phyloP scores from a whole-genome alignment of 2,888 invertebrate genomes.

The Anaspis maculata region DNA sequence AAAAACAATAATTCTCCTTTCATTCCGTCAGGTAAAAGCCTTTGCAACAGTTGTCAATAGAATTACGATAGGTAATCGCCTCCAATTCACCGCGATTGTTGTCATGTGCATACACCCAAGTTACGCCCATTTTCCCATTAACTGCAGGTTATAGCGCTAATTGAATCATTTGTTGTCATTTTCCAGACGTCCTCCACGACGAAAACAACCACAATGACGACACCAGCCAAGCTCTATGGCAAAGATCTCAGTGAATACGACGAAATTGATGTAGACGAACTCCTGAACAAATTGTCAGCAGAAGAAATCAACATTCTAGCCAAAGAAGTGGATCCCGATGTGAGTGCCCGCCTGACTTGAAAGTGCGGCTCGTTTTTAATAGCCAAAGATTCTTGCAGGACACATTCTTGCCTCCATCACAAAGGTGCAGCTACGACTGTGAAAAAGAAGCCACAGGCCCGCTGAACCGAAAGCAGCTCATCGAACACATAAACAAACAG shows the following conservation, averaged over 20 bases:
- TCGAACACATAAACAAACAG: slow-evolving; percentile 95
- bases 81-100: too few species aligned
- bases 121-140: too few species aligned
- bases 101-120: too few species aligned
- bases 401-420: slow-evolving; percentile 90
- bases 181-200: slow-evolving; percentile 83
- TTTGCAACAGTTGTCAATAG: too few species aligned
- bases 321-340: slow-evolving; percentile 99
- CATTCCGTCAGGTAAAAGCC: too few species aligned
- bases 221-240: slow-evolving; percentile 82
- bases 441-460: slow-evolving; percentile 94
- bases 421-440: slow-evolving; percentile 94
- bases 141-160: too few species aligned
- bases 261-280: slow-evolving; percentile 92
- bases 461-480: slow-evolving; percentile 86
- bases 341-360: slow-evolving; percentile 49
- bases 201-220: slow-evolving; percentile 83
- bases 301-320: slow-evolving; percentile 96
- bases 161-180: too few species aligned
- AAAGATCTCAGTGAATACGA: slow-evolving; percentile 86
- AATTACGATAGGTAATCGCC: too few species aligned
- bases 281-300: slow-evolving; percentile 83
- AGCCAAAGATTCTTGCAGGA: slow-evolving; percentile 67
- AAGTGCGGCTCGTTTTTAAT: slow-evolving; percentile 3
- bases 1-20: too few species aligned